A percentile compares a stretch with the other conserved stretches of the same genome.
Evolutionary conservation across 2,113 vertebrate species (phyloP).

Genomic region (Megaceryle maxima): DNA sequence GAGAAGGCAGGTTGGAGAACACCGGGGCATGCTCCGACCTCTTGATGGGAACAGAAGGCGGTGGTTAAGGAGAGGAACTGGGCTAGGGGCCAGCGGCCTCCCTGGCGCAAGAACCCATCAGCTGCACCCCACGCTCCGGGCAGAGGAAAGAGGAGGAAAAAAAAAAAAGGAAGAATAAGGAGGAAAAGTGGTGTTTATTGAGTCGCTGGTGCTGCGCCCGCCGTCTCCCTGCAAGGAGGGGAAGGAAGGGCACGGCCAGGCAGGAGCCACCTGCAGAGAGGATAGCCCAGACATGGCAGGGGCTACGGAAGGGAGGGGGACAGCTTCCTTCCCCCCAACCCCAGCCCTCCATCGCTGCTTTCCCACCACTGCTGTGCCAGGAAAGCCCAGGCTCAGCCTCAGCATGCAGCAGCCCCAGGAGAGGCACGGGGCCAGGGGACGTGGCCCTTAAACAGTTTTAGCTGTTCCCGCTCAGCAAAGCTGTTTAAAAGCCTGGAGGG

Average conservation of each 20-base stretch:
- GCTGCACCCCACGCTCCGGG: not conserved
- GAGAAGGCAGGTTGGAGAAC: constrained; percentile 73
- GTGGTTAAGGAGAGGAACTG: not conserved
- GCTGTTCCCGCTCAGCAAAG: constrained; percentile 20
- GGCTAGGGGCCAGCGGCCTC: not conserved
- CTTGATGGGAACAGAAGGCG: not conserved
- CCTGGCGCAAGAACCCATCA: not conserved
- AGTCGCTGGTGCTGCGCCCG: constrained; percentile 6
- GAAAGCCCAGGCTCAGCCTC: not conserved
- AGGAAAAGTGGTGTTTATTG: constrained; percentile 8
- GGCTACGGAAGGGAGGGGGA: constrained; percentile 14
- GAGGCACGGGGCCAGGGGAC: not conserved
- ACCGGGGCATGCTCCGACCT: not conserved
- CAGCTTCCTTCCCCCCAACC: not conserved
- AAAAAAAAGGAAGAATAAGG: not conserved
- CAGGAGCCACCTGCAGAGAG: not conserved
- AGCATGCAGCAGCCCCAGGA: not conserved
- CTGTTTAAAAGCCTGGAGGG: not conserved
- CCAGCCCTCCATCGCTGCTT: not conserved
- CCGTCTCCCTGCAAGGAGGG: not conserved
- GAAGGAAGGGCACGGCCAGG: constrained; percentile 7
- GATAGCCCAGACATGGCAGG: not conserved
- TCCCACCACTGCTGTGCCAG: not conserved
- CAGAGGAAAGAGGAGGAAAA: not conserved
- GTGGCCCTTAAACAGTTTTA: constrained; percentile 16